These are phyloP conservation scores for Emys orbicularis DNA, from an alignment of 2,797 vertebrate species.

Conservation along the genomic window DNA sequence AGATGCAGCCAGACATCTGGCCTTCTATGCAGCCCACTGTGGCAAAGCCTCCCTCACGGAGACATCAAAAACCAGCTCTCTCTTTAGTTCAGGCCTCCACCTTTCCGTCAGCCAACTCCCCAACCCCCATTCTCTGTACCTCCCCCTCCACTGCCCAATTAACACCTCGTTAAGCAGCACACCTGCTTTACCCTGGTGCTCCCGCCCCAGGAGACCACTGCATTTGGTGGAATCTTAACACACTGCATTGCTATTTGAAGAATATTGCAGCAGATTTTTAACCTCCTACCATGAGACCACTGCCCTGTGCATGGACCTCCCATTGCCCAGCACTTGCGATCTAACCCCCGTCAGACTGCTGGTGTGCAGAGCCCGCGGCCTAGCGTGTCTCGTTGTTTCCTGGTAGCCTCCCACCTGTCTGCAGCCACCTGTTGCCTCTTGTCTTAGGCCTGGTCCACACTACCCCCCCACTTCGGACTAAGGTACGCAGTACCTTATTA, in stretches of 20 bases:
- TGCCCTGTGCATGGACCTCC: background rate
- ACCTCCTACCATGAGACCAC: background rate
- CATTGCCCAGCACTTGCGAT: background rate
- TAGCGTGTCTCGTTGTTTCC: background rate
- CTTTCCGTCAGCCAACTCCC: slow-evolving; percentile 38
- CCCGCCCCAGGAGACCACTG: background rate
- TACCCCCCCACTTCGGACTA: no score
- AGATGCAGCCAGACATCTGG: background rate
- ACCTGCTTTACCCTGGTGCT: background rate
- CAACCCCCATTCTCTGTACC: slow-evolving; percentile 57
- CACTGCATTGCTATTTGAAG: background rate
- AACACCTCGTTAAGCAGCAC: slow-evolving; percentile 42
- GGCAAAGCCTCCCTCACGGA: background rate
- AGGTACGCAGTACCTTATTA: no score
- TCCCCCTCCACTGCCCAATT: slow-evolving; percentile 23
- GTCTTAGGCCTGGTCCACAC: no score
- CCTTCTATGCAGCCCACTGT: background rate
- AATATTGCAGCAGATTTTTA: background rate
- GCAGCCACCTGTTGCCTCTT: no score
- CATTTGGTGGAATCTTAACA: background rate
- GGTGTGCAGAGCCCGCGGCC: background rate
- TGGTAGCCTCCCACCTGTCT: no score
- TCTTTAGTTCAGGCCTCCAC: background rate
- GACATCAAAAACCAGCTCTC: background rate
- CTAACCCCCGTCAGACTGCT: background rate